Evolutionary conservation across 2,113 vertebrate genomes (phyloP).

Genomic region (Clarias gariepinus): DNA sequence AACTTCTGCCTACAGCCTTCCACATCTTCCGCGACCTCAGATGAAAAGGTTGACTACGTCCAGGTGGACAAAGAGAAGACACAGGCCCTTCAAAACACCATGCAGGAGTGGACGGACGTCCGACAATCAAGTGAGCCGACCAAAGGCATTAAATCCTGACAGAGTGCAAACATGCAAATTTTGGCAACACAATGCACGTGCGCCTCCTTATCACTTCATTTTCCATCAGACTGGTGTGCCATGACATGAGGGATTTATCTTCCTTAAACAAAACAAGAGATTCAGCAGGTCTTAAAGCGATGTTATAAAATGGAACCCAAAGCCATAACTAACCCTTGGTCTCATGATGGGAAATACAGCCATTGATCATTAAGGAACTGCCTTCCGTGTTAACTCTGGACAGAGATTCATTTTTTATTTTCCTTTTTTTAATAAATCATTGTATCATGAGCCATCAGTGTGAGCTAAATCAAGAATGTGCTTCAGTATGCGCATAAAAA

Average conservation of each 20-base stretch:
- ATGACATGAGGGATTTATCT: constrained; percentile 3
- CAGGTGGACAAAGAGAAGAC: constrained; percentile 99
- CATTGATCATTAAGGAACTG: constrained; percentile 22
- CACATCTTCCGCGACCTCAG: constrained; percentile 90
- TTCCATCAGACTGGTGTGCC: constrained; percentile 26
- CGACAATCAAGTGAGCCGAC: constrained; percentile 89
- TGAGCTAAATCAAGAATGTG: constrained; percentile 3
- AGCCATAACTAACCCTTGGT: constrained; percentile 64
- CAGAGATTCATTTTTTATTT: background rate
- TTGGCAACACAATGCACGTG: constrained; percentile 5
- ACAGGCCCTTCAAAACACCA: constrained; percentile 93
- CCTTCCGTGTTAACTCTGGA: constrained; percentile 2
- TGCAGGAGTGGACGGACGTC: constrained; percentile 99
- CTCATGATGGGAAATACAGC: constrained; percentile 13
- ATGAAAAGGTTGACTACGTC: constrained; percentile 98
- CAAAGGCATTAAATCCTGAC: constrained; percentile 85
- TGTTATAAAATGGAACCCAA: constrained; percentile 53
- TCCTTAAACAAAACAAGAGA: constrained; percentile 25
- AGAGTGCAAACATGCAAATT: constrained; percentile 42
- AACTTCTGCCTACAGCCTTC: constrained; percentile 78
- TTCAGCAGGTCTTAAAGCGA: background rate
- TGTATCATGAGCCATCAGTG: background rate
- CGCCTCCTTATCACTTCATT: constrained; percentile 28
- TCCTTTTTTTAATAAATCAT: background rate
- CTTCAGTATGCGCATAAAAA: background rate